Evolutionary conservation across 2,888 invertebrate species (phyloP), one percentile per base, ranked within the genome.

Genomic region (Trisateles emortualis): DNA sequence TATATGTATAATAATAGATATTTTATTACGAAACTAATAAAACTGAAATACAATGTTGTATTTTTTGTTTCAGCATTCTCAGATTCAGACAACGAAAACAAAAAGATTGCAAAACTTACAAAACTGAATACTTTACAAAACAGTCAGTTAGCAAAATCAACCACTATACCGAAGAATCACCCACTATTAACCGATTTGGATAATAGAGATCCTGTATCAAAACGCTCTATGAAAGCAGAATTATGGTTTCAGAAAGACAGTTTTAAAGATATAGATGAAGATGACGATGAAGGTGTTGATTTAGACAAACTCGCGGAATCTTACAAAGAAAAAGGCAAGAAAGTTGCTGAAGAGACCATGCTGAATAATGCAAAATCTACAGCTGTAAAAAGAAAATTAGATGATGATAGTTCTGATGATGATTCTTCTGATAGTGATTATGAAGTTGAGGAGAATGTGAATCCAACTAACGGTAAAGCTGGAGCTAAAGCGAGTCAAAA

Each of bases 251-350:
- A 97, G 76, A 96, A 97, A 77, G 97, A 97, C 60, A 94, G 94
- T 66, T 96, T 98, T 65, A 96, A 97, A 80, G 95, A 96, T 73
- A 86, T 98, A 16, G 95, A 96, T 64, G 95, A 95, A 56, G 97
- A 97, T 52, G 96, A 96, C 39, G 98, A 98, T 78, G 98, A 97
- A 84, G 98, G 98, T 68, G 93, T 97, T 5, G 98, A 98, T 88
- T 93, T 98, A 62, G 96, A 98, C 77, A 95, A 95, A 79, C 93
- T 98, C 88, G 94, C 95, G 1, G 95, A 95, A 68, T 94, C 94
- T 32, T 96, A 94, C 68, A 95, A 95, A 72, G 94, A 94, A 63
- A 96, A 96, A 88, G 97, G 97, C 0, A 90, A 88, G 67, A 87
- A 80, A 69, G 84, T 92, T 0, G 72, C 74, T 30, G 89, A 86